Percentiles rank a stretch among this genome's conserved stretches.
phyloP scores from a whole-genome alignment of 1,140 invertebrate genomes.

The Drosophila tropicalis region DNA sequence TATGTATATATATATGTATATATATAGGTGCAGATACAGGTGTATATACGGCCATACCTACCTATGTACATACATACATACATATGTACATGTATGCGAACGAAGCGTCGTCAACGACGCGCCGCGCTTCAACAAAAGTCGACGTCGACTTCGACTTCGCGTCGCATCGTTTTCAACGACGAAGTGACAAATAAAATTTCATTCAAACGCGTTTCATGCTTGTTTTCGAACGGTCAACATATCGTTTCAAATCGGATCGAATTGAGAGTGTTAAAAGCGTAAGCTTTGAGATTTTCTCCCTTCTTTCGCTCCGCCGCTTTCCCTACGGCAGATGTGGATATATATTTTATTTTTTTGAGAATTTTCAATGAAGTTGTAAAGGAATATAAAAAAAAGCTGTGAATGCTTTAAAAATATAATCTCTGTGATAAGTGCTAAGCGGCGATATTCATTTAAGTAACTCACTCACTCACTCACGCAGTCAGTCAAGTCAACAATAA shows the following conservation, averaged over 20 bases:
- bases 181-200: constrained; percentile 73
- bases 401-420: background rate
- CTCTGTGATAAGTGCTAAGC: constrained; percentile 5
- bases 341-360: background rate
- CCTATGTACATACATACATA: constrained; percentile 22
- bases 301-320: background rate
- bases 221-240: constrained; percentile 71
- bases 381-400: background rate
- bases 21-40: background rate
- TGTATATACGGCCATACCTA: background rate
- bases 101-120: constrained; percentile 13
- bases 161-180: constrained; percentile 58
- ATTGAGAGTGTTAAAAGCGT: constrained; percentile 22
- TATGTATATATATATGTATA: background rate
- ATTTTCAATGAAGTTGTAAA: constrained; percentile 4
- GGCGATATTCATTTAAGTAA: background rate
- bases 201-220: constrained; percentile 79
- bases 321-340: background rate
- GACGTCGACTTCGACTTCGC: background rate
- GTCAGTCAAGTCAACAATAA: background rate
- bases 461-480: background rate
- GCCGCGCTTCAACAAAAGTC: background rate
- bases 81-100: constrained; percentile 62
- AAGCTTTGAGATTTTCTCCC: background rate
- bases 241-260: constrained; percentile 46